These are phyloP conservation scores for Sarcophaga subvicina DNA, from an alignment of 2,888 invertebrate species.

Conservation along the genomic window DNA sequence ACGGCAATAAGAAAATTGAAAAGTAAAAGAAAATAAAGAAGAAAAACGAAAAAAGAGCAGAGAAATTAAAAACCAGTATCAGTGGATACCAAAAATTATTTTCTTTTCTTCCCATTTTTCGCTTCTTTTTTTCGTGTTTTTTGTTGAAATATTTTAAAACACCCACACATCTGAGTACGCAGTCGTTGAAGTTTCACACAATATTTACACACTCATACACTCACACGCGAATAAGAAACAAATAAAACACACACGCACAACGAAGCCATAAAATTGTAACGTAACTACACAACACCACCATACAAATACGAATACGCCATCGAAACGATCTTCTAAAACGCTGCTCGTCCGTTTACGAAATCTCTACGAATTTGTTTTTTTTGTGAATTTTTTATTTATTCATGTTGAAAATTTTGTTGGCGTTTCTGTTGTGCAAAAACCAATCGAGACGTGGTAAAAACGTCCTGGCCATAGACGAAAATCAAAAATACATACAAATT, in stretches of 20 bases:
- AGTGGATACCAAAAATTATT: neutral
- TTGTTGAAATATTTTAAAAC: slow-evolving; percentile 51
- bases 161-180: slow-evolving; percentile 65
- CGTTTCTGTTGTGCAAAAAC: slow-evolving; percentile 9
- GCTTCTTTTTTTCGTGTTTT: neutral
- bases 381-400: neutral
- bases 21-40: slow-evolving; percentile 16
- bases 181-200: slow-evolving; percentile 53
- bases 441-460: slow-evolving; percentile 27
- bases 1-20: neutral
- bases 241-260: slow-evolving; percentile 9
- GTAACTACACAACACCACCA: slow-evolving; percentile 3
- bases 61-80: too few relatives aligned
- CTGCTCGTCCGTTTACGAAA: too few relatives aligned
- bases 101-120: neutral
- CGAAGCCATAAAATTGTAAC: slow-evolving; percentile 11
- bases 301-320: neutral
- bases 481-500: slow-evolving; percentile 42
- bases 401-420: slow-evolving; percentile 32
- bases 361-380: too few relatives aligned
- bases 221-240: neutral
- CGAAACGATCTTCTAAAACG: slow-evolving; percentile 8
- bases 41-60: slow-evolving; percentile 32
- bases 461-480: slow-evolving; percentile 47
- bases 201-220: slow-evolving; percentile 30